Evolutionary conservation across 2,888 invertebrate species (phyloP).

Genomic region (Furcula furcula): DNA sequence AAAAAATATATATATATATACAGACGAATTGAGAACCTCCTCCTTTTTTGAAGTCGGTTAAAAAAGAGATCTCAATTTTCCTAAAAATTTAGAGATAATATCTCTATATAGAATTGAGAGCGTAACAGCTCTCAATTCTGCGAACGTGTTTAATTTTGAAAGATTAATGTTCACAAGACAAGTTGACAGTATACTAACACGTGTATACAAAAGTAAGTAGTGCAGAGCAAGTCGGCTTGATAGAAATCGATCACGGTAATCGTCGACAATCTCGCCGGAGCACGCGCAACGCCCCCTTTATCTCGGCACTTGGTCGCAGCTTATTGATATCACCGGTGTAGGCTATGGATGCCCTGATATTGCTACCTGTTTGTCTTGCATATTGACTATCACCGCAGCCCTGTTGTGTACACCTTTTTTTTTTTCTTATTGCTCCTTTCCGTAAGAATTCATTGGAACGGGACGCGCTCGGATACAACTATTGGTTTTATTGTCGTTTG

Average conservation of each 20-base stretch:
- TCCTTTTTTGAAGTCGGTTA: no score
- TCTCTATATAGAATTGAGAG: no score
- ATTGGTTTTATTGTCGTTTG: conserved; percentile 50
- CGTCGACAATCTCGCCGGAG: conserved; percentile 46
- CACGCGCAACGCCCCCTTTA: conserved; percentile 49
- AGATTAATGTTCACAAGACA: conserved; percentile 24
- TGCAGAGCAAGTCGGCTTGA: conserved; percentile 16
- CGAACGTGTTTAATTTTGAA: conserved; percentile 16
- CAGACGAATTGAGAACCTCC: no score
- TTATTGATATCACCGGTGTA: conserved; percentile 58
- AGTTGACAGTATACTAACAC: conserved; percentile 18
- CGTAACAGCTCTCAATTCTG: no score
- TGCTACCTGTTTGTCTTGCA: conserved; percentile 67
- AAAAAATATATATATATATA: no score
- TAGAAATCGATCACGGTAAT: conserved; percentile 50
- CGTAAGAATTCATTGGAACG: conserved; percentile 48
- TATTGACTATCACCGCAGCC: conserved; percentile 51
- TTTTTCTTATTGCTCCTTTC: conserved; percentile 54
- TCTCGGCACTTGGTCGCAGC: conserved; percentile 39
- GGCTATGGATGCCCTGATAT: conserved; percentile 54
- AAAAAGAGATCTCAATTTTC: no score
- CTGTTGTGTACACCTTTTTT: conserved; percentile 48
- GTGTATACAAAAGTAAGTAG: neutral
- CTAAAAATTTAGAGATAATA: no score
- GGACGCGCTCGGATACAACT: conserved; percentile 43